Evolutionary conservation across 1,140 invertebrate genomes (phyloP), one percentile per base, ranked within the genome.

Genomic region (Helicoverpa zea): DNA sequence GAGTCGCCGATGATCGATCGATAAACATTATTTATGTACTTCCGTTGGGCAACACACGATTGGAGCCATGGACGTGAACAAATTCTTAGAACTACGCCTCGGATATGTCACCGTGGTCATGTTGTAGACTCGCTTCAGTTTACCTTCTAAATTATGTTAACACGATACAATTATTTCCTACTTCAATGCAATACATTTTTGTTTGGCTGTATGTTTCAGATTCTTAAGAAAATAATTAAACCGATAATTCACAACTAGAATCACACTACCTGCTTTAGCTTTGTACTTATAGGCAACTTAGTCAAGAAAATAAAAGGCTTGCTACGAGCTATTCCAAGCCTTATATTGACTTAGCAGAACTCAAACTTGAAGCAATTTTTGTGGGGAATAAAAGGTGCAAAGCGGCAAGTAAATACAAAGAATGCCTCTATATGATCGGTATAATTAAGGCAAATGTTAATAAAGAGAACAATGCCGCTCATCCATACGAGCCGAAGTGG

Each of bases 21-120:
- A 95, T 95, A 95, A 95, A 94, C 90, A 89, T 94, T 91, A 94
- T 94, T 95, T 95, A 95, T 94, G 88, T 90, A 93, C 91, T 95
- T 95, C 94, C 94, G 92, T 85, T 88, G 81, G 79, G 83, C 82
- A 82, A 82, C 85, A 83, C 84, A 81, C 83, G 86, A 85, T 86
- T 84, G 80, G 86, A 86, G 77, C 81, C 81, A 81, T 87, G 81
- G 83, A 87, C 83, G 82, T 89, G 83, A 86, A 87, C 84, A 81
- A 84, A 88, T 84, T 84, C 81, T 80, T 84, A 83, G 81, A 68
- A 70, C 56, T 79, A 70, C 54, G 30, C 61, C 13, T 77, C 75
- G 59, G 54, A 64, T 77, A 77, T 66, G 51, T 77, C 29, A 75
- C 43, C 35, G 35, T 47, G 49, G 58, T 51, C 43, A 51, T 75